These are phyloP conservation scores for Phaedon cochleariae DNA, from an alignment of 2,888 invertebrate species.

Conservation along the genomic window DNA sequence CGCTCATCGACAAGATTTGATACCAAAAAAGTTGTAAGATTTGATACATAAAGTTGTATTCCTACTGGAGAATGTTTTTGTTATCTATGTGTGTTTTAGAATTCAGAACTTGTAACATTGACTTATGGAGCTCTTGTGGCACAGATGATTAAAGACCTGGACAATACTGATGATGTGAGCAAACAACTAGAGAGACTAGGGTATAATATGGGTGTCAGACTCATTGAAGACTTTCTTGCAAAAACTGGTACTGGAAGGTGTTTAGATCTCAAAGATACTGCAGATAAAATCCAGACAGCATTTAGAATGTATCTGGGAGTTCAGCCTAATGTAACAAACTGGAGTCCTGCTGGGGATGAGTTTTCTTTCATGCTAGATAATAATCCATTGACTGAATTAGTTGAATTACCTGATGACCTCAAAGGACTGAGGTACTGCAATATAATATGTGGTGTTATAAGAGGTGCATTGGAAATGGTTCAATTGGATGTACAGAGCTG, in stretches of 20 bases:
- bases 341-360: constrained; percentile 95
- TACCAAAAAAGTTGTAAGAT: constrained; percentile 82
- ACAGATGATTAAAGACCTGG: constrained; percentile 95
- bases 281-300: constrained; percentile 90
- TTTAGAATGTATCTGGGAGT: constrained; percentile 89
- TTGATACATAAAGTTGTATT: constrained; percentile 33
- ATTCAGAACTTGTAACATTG: constrained; percentile 94
- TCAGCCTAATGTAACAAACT: constrained; percentile 91
- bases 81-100: constrained; percentile 70
- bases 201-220: constrained; percentile 96
- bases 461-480: constrained; percentile 98
- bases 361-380: constrained; percentile 95
- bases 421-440: constrained; percentile 90
- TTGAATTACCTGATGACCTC: constrained; percentile 89
- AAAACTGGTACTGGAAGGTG: constrained; percentile 90
- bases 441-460: constrained; percentile 87
- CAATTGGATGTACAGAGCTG: constrained; percentile 95
- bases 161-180: constrained; percentile 97
- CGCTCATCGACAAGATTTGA: constrained; percentile 76
- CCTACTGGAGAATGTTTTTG: not conserved
- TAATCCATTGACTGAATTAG: constrained; percentile 97
- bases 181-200: constrained; percentile 95
- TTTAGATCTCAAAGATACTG: constrained; percentile 95
- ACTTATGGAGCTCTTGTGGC: constrained; percentile 98
- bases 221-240: constrained; percentile 98